Evolutionary conservation across 1,140 invertebrate species (phyloP).

Genomic region (Macrobrachium nipponense): DNA sequence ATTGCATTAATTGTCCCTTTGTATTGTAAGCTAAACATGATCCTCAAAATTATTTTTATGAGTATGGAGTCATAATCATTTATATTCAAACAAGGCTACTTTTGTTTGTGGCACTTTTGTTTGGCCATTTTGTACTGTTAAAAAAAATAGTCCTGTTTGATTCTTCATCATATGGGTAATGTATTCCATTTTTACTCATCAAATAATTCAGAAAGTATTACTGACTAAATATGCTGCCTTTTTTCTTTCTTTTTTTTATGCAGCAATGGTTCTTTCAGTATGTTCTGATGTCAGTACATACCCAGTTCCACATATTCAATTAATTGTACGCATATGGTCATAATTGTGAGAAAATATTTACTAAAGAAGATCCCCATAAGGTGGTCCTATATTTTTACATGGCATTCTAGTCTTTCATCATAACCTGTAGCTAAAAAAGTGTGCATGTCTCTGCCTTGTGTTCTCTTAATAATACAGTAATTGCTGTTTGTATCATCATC

Average conservation of each 20-base stretch:
- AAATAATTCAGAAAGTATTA: too few relatives aligned
- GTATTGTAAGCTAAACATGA: too few relatives aligned
- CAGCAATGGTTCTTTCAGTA: slow-evolving; percentile 41
- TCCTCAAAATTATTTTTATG: too few relatives aligned
- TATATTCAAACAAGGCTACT: too few relatives aligned
- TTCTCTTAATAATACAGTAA: slow-evolving; percentile 52
- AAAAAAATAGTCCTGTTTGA: too few relatives aligned
- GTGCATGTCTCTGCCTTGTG: slow-evolving; percentile 60
- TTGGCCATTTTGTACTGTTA: too few relatives aligned
- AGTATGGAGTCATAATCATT: too few relatives aligned
- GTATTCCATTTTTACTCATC: too few relatives aligned
- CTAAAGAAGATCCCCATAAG: slow-evolving; percentile 61
- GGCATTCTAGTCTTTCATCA: slow-evolving; percentile 62
- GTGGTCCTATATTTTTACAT: slow-evolving; percentile 58
- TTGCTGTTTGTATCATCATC: slow-evolving; percentile 50
- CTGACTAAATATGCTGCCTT: neutral
- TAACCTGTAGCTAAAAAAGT: slow-evolving; percentile 54
- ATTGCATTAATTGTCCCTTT: too few relatives aligned
- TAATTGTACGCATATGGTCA: slow-evolving; percentile 59
- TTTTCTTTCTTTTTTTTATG: slow-evolving; percentile 18
- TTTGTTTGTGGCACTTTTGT: too few relatives aligned
- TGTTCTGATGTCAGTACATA: slow-evolving; percentile 31
- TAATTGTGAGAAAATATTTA: slow-evolving; percentile 61
- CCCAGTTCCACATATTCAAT: slow-evolving; percentile 40
- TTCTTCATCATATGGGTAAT: too few relatives aligned